Base-by-base conservation (phyloP, 2,113 vertebrate genomes). In the Morphnarchus princeps region DNA sequence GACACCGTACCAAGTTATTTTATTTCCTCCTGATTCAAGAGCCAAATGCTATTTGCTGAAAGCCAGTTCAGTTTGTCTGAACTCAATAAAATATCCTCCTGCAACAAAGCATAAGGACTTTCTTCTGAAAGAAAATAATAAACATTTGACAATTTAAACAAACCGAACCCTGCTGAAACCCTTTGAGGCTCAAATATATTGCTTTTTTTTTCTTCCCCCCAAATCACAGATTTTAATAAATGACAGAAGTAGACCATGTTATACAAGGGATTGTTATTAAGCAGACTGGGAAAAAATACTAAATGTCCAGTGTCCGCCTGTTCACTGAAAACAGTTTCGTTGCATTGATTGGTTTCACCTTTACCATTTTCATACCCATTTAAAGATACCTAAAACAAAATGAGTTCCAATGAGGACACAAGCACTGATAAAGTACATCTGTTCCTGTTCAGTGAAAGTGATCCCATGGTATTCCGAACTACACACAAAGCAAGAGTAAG, bases 71-170 rank as follows among this genome's bases (percentile, higher is more conserved):
- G 57, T 95, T 90, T 92, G 78, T 93, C 92, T 97, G 86, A 96
- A 86, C 74, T 95, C 87, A 95, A 95, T 97, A 96, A 97, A 87
- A 95, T 73, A 93, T 38, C 69, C 91, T 95, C 95, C 83, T 90
- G 70, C 63, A 93, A 84, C 17, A 87, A 90, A 82, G 65, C 24
- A 42, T 66, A 90, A 58, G 52, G 55, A 79, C 85, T 92, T 95
- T 79, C 89, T 94, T 96, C 87, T 92, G 89, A 86, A 76, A 87
- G 85, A 96, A 97, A 95, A 96, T 86, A 90, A 95, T 87, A 96
- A 97, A 96, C 82, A 97, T 95, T 94, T 97, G 93, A 96, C 95
- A 95, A 93, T 90, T 86, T 89, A 96, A 98, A 96, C 76, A 97
- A 97, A 89, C 89, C 54, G 79, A 96, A 79, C 31, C n/a, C 78